These are phyloP conservation scores for Otus scops DNA, from an alignment of 2,797 vertebrate species.

Conservation along the genomic window DNA sequence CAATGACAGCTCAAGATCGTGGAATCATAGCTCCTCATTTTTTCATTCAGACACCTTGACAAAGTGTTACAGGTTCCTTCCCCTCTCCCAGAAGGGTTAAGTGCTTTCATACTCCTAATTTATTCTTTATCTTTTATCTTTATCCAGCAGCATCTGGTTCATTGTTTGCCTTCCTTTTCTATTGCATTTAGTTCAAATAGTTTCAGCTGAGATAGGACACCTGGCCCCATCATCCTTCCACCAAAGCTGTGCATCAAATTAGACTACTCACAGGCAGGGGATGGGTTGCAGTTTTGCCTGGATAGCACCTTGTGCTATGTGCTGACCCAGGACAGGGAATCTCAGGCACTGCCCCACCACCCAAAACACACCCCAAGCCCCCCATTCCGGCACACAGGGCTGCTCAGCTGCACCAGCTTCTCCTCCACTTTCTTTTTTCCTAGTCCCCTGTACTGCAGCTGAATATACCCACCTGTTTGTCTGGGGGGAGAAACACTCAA, in stretches of 20 bases:
- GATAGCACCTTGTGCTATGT: rapidly evolving
- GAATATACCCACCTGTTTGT: background rate
- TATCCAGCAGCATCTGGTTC: background rate
- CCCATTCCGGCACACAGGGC: rapidly evolving
- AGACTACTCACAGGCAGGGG: background rate
- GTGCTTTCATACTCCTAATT: background rate
- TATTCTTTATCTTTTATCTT: background rate
- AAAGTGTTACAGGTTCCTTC: background rate
- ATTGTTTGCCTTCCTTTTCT: background rate
- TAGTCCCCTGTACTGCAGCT: background rate
- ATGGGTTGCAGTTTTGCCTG: background rate
- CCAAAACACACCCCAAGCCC: background rate
- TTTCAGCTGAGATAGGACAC: background rate
- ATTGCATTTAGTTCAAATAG: rapidly evolving
- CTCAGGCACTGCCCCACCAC: background rate
- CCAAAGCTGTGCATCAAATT: background rate
- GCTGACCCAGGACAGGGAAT: background rate
- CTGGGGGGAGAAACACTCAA: background rate
- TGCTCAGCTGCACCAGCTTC: background rate
- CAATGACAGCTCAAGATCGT: rapidly evolving
- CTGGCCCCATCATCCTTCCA: background rate
- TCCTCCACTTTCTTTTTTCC: background rate
- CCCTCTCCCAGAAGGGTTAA: background rate
- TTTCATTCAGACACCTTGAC: background rate
- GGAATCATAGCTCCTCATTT: background rate